A percentile compares a stretch with the other conserved stretches of the same genome.
Evolutionary conservation across 2,888 invertebrate species (phyloP).

Genomic region (Arctia plantaginis): DNA sequence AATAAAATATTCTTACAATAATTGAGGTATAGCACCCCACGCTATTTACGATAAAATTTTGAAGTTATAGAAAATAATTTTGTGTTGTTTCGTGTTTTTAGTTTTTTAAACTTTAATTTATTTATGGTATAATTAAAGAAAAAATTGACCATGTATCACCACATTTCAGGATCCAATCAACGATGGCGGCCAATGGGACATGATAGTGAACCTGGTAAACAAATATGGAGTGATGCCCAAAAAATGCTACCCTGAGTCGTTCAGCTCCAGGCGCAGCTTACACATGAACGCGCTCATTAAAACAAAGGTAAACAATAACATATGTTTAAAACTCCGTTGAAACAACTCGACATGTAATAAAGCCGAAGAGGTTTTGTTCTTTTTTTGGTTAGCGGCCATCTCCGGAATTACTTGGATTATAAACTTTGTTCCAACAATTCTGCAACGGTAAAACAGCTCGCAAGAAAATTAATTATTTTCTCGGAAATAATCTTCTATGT

Average conservation of each 20-base stretch:
- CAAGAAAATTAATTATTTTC: too few species aligned
- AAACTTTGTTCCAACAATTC: too few species aligned
- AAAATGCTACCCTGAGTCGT: constrained; percentile 94
- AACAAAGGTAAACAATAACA: constrained; percentile 89
- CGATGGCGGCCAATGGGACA: constrained; percentile 97
- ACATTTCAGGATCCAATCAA: constrained; percentile 89
- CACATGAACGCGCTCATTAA: constrained; percentile 93
- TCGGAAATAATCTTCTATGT: too few species aligned
- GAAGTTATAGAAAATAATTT: too few species aligned
- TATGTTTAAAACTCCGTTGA: neutral
- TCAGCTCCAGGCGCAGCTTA: constrained; percentile 90
- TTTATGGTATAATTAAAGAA: too few species aligned
- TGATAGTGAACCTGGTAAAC: constrained; percentile 94
- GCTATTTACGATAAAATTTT: too few species aligned
- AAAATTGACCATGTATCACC: neutral
- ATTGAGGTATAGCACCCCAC: too few species aligned
- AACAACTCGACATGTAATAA: neutral
- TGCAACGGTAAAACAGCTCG: too few species aligned
- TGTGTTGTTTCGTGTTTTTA: too few species aligned
- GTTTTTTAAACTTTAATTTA: too few species aligned
- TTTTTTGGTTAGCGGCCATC: too few species aligned
- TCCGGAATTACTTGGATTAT: neutral
- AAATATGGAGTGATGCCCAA: constrained; percentile 96
- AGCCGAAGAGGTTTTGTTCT: neutral
- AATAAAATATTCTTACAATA: too few species aligned